Evolutionary conservation across 2,113 vertebrate genomes (phyloP), one percentile per base, ranked within the genome.

Genomic region (Myiozetetes cayanensis): DNA sequence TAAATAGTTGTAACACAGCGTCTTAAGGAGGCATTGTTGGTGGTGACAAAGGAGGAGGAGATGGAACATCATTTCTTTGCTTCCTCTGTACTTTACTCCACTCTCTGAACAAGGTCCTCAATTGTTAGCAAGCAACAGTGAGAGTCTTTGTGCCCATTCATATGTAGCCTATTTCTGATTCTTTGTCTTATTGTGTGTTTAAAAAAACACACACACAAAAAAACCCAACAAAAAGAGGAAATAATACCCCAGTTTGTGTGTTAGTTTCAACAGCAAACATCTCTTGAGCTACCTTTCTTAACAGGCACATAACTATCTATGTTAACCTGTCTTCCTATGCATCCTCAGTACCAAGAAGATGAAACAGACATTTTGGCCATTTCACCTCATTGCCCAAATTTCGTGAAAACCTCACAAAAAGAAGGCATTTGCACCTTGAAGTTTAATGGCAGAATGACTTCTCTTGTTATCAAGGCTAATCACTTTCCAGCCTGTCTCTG

Each of bases 401-500:
- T 73, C 13, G 47, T n/a, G 76, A 86, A 47, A 90, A 77, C 33
- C 61, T 87, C 30, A 52, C 50, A 50, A 78, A 93, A 22, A 46
- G 10, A 82, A 90, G 25, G 23, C 6, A 8, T 87, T 85, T 90
- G 25, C 53, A 72, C 61, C 20, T 47, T 73, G 23, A 82, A 67
- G n/a, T 66, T 58, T 67, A 47, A 71, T 52, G 59, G 62, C 62
- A 84, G 83, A 81, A 91, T 75, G 50, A 56, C 47, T 91, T 81
- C 27, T 94, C 35, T 65, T 91, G 47, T 75, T 91, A 71, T 77
- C 78, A 67, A 63, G 63, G 46, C 87, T 90, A 61, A 94, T 94
- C 58, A 47, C 35, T 94, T 90, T 87, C 85, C 52, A 78, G 63
- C 47, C 50, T 82, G 62, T 87, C 73, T 71, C 90, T 92, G 90